Conservation (phyloP, 2,888 invertebrate species). For the Creontiades dilutus region DNA sequence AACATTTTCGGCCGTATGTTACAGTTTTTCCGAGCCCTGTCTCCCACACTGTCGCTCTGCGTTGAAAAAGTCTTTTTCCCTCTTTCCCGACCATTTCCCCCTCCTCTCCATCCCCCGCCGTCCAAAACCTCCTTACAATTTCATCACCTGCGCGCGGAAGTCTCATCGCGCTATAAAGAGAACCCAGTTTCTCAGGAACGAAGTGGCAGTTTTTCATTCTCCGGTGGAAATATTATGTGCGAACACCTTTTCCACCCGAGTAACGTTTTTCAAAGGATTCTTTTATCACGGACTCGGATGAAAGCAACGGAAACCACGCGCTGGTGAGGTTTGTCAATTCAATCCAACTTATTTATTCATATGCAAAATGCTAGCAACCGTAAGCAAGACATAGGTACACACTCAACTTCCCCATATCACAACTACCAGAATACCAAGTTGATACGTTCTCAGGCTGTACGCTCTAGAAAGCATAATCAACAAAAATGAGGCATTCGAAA, state of each 20-base stretch:
- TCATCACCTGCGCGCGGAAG: slow-evolving; percentile 29
- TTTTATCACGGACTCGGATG: background rate
- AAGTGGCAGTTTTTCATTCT: slow-evolving; percentile 23
- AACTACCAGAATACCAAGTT: too few relatives aligned
- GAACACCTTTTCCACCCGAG: background rate
- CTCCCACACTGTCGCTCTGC: slow-evolving; percentile 57
- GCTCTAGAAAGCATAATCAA: too few relatives aligned
- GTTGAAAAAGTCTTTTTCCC: slow-evolving; percentile 30
- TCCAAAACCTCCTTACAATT: slow-evolving; percentile 7
- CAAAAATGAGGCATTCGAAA: too few relatives aligned
- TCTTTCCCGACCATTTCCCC: background rate
- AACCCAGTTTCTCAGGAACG: background rate
- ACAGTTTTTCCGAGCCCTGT: slow-evolving; percentile 63
- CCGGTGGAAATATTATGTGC: slow-evolving; percentile 13
- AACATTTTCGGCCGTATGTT: slow-evolving; percentile 61
- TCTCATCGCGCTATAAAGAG: background rate
- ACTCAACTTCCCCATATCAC: too few relatives aligned
- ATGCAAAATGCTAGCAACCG: too few relatives aligned
- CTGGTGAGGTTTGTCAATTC: too few relatives aligned
- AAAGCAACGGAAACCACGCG: background rate
- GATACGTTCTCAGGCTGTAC: too few relatives aligned
- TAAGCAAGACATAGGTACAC: too few relatives aligned
- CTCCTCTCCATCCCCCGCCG: background rate
- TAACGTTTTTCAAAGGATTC: background rate
- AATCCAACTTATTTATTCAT: too few relatives aligned